A percentile compares a stretch with the other conserved stretches of the same genome.
Evolutionary conservation across 2,888 invertebrate genomes (phyloP).

Genomic region (Enchytraeus crypticus): DNA sequence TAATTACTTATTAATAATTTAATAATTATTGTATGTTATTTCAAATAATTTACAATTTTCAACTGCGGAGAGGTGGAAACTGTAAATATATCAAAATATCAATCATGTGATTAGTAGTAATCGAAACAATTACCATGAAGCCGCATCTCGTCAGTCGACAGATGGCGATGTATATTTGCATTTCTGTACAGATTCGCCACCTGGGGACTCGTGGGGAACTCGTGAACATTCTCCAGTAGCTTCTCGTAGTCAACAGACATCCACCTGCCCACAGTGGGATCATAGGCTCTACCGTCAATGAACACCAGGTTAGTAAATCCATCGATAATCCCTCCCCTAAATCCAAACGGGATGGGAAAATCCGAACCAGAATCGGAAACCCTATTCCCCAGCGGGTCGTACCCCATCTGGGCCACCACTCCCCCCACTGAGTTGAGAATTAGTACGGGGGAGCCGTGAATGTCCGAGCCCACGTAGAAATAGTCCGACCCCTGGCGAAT

Average conservation of each 20-base stretch:
- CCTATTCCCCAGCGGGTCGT: conserved; percentile 87
- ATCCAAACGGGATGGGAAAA: conserved; percentile 80
- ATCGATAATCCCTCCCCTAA: conserved; percentile 81
- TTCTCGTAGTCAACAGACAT: conserved; percentile 88
- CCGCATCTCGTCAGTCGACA: background rate
- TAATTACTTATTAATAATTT: too few relatives aligned
- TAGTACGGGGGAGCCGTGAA: conserved; percentile 77
- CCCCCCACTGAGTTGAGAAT: conserved; percentile 84
- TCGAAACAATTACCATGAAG: background rate
- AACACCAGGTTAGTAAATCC: conserved; percentile 73
- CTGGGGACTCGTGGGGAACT: conserved; percentile 36
- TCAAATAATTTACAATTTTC: too few relatives aligned
- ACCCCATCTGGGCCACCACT: conserved; percentile 82
- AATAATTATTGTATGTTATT: too few relatives aligned
- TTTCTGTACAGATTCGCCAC: conserved; percentile 37
- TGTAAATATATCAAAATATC: too few relatives aligned
- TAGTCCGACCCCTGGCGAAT: conserved; percentile 36
- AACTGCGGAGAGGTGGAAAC: too few relatives aligned
- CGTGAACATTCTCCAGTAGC: conserved; percentile 33
- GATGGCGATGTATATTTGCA: background rate
- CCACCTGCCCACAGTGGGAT: conserved; percentile 88
- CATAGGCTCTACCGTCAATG: conserved; percentile 80
- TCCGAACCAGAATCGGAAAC: conserved; percentile 90
- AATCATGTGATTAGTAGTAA: background rate
- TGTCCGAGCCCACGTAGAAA: conserved; percentile 43